Evolutionary conservation across 2,888 invertebrate genomes (phyloP).

Genomic region (Mamestra brassicae): DNA sequence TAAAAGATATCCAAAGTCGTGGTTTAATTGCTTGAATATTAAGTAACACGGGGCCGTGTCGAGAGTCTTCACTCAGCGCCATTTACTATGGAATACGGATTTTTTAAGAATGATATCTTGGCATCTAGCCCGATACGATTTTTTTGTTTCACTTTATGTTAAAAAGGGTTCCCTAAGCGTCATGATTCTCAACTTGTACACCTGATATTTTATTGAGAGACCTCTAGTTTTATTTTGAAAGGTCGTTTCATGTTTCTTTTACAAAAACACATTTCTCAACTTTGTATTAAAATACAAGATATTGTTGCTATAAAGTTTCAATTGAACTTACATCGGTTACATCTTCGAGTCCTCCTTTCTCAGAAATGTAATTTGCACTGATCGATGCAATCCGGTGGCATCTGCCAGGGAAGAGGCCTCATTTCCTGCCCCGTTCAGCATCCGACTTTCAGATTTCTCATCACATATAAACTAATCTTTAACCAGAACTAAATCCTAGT

Average conservation of each 20-base stretch:
- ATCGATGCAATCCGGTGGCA: slow-evolving; percentile 55
- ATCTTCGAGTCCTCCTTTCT: slow-evolving; percentile 1
- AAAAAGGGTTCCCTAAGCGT: slow-evolving; percentile 73
- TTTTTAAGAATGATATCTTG: slow-evolving; percentile 74
- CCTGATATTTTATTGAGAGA: slow-evolving; percentile 44
- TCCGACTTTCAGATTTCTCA: slow-evolving; percentile 53
- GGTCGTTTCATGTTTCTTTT: slow-evolving; percentile 23
- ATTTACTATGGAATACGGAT: slow-evolving; percentile 73
- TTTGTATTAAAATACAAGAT: neutral
- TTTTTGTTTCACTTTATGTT: slow-evolving; percentile 79
- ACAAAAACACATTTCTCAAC: slow-evolving; percentile 3
- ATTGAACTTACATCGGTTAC: slow-evolving; percentile 1
- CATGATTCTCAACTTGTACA: slow-evolving; percentile 64
- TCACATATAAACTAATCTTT: slow-evolving; percentile 59
- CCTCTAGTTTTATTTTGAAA: slow-evolving; percentile 23
- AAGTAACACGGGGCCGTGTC: slow-evolving; percentile 69
- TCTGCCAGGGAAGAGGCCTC: slow-evolving; percentile 61
- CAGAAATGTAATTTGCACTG: slow-evolving; percentile 17
- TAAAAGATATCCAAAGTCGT: slow-evolving; percentile 52
- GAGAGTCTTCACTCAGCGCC: slow-evolving; percentile 65
- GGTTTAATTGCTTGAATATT: slow-evolving; percentile 80
- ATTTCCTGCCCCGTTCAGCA: slow-evolving; percentile 63
- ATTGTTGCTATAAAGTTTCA: slow-evolving; percentile 5
- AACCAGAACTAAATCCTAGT: slow-evolving; percentile 45
- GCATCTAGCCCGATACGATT: slow-evolving; percentile 73